Evolutionary conservation across 2,888 invertebrate species (phyloP).

Genomic region (Pandemis corylana): DNA sequence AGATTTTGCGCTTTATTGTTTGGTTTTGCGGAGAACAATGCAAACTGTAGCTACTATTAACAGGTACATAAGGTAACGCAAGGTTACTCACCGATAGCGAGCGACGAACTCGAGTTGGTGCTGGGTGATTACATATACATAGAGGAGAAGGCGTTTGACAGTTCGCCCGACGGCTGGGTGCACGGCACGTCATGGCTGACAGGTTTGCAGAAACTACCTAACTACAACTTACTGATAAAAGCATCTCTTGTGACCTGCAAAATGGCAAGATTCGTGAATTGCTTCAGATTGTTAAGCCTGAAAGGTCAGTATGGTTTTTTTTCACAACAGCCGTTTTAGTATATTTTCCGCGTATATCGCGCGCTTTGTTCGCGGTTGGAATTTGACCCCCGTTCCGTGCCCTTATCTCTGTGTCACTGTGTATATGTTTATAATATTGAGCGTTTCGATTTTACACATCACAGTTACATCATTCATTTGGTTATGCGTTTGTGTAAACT

Average conservation of each 20-base stretch:
- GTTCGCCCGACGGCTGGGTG: conserved; percentile 87
- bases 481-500: conserved; percentile 13
- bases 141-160: conserved; percentile 89
- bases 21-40: conserved; percentile 1
- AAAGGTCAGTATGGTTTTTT: conserved; percentile 61
- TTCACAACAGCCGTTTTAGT: neutral
- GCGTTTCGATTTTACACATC: neutral
- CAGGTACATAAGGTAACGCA: conserved; percentile 92
- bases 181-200: conserved; percentile 30
- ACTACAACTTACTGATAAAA: conserved; percentile 2
- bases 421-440: conserved; percentile 1
- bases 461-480: conserved; percentile 9
- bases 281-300: conserved; percentile 56
- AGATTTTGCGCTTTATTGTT: neutral
- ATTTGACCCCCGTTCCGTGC: conserved; percentile 12
- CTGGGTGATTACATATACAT: conserved; percentile 95
- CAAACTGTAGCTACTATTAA: conserved; percentile 43
- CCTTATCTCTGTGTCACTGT: conserved; percentile 3
- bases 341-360: no score
- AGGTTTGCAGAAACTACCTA: conserved; percentile 1
- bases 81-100: conserved; percentile 89
- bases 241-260: conserved; percentile 35
- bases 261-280: conserved; percentile 55
- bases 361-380: conserved; percentile 5
- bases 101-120: conserved; percentile 93